These are phyloP conservation scores for Andricus grossulariae DNA, from an alignment of 1,140 invertebrate species.

Conservation along the genomic window DNA sequence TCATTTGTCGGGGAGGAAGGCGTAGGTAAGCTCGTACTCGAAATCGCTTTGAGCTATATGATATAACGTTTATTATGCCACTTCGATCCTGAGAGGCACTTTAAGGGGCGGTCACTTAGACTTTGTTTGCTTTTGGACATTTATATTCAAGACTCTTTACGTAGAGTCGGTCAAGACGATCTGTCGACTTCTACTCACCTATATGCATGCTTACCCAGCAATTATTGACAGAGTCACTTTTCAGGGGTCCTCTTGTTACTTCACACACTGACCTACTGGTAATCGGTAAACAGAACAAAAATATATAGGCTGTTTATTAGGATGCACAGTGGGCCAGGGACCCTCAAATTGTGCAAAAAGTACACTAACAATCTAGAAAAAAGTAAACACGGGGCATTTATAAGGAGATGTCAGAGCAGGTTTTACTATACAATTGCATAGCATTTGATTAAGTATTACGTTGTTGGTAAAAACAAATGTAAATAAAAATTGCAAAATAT, in stretches of 20 bases:
- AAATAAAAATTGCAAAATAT: no score
- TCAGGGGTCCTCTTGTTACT: background rate
- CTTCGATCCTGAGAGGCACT: background rate
- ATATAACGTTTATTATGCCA: constrained; percentile 6
- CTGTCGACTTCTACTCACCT: background rate
- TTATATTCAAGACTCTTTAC: constrained; percentile 10
- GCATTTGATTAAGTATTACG: no score
- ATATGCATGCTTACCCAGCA: background rate
- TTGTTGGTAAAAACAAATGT: no score
- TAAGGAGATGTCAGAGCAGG: no score
- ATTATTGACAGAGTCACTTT: constrained; percentile 25
- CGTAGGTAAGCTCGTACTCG: background rate
- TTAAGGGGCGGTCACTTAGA: background rate
- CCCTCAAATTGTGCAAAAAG: no score
- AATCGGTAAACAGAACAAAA: no score
- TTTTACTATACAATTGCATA: no score
- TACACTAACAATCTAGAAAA: no score
- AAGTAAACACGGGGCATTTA: no score
- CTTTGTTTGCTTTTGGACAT: constrained; percentile 7
- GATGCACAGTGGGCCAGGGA: no score
- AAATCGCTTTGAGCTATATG: background rate
- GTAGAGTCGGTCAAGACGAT: background rate
- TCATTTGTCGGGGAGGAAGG: constrained; percentile 30
- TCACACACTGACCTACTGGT: constrained; percentile 1
- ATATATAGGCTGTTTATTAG: no score